Percentiles rank a stretch among this genome's conserved stretches.
Evolutionary conservation across 1,140 invertebrate species (phyloP).

Genomic region (Aporrectodea caliginosa): DNA sequence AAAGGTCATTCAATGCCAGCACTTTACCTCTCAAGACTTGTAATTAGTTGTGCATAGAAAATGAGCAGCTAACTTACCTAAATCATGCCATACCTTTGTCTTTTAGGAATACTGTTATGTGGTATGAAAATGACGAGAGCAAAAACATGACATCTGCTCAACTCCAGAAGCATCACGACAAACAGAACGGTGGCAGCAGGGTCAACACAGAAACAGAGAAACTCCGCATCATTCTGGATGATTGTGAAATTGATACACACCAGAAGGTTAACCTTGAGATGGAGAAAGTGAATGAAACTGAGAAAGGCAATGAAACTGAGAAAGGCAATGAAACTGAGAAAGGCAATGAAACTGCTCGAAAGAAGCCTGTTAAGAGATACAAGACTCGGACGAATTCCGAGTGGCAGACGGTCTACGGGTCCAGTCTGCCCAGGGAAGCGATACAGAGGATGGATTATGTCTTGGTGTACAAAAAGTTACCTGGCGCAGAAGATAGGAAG

Average conservation of each 20-base stretch:
- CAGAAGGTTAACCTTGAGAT: too few species aligned
- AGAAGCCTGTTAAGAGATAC: background rate
- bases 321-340: background rate
- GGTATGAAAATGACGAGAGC: background rate
- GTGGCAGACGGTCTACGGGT: background rate
- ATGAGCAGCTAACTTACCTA: too few species aligned
- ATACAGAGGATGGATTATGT: constrained; percentile 45
- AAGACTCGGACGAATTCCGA: background rate
- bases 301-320: background rate
- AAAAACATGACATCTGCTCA: background rate
- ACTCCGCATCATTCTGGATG: background rate
- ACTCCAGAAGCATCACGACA: background rate
- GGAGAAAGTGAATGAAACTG: too few species aligned
- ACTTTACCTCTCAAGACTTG: too few species aligned
- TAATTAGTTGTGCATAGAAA: too few species aligned
- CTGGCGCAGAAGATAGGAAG: constrained; percentile 32
- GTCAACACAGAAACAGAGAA: background rate
- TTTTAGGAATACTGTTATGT: background rate
- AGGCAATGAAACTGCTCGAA: background rate
- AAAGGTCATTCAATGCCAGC: too few species aligned
- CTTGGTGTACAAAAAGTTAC: constrained; percentile 37
- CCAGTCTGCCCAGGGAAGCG: background rate
- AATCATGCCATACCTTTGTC: too few species aligned
- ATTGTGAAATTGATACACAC: too few species aligned
- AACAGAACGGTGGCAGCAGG: background rate